Conservation (phyloP, 2,888 invertebrate genomes). For the Cyrtodaria siliqua region DNA sequence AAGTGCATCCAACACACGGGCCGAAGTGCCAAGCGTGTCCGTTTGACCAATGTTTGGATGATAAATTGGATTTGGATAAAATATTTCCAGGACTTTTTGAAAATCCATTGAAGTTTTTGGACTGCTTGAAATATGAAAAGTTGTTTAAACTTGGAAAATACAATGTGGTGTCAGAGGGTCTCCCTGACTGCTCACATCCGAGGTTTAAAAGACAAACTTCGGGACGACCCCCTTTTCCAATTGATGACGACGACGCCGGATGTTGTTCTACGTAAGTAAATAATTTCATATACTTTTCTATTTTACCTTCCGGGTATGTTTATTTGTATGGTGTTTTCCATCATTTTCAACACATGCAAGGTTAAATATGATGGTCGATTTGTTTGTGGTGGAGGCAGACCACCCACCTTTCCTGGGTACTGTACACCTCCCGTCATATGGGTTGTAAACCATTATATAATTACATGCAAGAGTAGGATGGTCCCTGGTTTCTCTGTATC, state of each 20-base stretch:
- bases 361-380: no score
- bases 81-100: constrained; percentile 61
- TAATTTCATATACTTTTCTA: no score
- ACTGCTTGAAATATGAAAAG: constrained; percentile 43
- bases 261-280: constrained; percentile 62
- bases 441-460: no score
- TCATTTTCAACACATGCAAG: no score
- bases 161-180: constrained; percentile 51
- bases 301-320: no score
- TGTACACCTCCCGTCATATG: no score
- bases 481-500: no score
- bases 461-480: no score
- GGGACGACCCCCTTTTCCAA: neutral
- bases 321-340: no score
- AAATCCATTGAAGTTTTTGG: constrained; percentile 46
- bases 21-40: constrained; percentile 55
- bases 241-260: constrained; percentile 54
- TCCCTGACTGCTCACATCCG: constrained; percentile 55
- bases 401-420: no score
- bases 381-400: no score
- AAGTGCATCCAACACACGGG: neutral
- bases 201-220: constrained; percentile 47
- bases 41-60: constrained; percentile 58
- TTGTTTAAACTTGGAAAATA: constrained; percentile 50
- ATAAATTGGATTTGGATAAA: constrained; percentile 39